These are phyloP conservation scores for Caenorhabditis elegans DNA, from an alignment of 1,140 invertebrate genomes.

Conservation along the genomic window DNA sequence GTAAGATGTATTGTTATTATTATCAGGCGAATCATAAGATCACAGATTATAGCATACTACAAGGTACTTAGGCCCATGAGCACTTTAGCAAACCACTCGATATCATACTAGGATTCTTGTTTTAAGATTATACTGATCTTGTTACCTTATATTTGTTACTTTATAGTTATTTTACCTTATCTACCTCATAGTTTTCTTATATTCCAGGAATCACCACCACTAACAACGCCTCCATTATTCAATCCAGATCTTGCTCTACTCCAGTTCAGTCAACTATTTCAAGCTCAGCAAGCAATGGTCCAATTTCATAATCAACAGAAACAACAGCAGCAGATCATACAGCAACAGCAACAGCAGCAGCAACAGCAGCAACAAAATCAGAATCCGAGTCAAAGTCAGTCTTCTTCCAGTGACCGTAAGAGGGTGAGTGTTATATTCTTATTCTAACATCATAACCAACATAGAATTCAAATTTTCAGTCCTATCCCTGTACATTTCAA, in stretches of 20 bases:
- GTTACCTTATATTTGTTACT: too few relatives aligned
- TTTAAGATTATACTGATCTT: neutral
- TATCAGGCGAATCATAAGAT: neutral
- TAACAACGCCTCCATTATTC: constrained; percentile 15
- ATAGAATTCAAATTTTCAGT: constrained; percentile 33
- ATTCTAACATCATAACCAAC: too few relatives aligned
- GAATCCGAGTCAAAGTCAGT: neutral
- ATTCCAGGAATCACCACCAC: constrained; percentile 32
- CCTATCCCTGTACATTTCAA: constrained; percentile 51
- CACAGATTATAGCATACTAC: neutral
- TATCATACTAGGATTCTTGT: too few relatives aligned
- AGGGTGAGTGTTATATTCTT: neutral
- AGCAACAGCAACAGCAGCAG: constrained; percentile 9
- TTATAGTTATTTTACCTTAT: too few relatives aligned
- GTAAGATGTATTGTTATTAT: neutral
- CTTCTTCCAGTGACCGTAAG: neutral
- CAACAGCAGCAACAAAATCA: neutral
- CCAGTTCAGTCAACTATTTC: constrained; percentile 36
- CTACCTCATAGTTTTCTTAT: neutral
- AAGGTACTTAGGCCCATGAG: neutral
- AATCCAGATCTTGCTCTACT: neutral
- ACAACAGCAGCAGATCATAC: constrained; percentile 5
- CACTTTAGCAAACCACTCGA: neutral
- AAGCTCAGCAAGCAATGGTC: constrained; percentile 29
- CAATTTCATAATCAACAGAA: constrained; percentile 35